phyloP scores from a whole-genome alignment of 2,888 invertebrate species.

The Noctua comes region DNA sequence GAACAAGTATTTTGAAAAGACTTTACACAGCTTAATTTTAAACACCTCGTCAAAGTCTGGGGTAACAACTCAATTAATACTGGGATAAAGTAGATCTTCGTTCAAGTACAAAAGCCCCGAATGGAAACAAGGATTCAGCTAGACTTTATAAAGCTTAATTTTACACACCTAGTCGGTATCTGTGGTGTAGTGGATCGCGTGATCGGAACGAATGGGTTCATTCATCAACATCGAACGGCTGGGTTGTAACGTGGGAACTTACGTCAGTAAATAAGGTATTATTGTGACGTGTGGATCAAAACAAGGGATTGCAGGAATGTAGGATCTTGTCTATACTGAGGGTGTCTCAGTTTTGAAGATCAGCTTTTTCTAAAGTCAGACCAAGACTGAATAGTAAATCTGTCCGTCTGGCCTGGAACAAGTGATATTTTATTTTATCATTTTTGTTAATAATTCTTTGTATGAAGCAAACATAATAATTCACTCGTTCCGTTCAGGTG shows the following conservation, averaged over 20 bases:
- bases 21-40: background rate
- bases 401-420: background rate
- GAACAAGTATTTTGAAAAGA: no score
- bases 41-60: background rate
- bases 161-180: background rate
- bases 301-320: background rate
- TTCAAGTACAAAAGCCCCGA: background rate
- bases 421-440: no score
- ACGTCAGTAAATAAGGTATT: background rate
- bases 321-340: background rate
- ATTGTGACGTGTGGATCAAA: background rate
- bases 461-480: no score
- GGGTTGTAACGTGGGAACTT: slow-evolving; percentile 56
- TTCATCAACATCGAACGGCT: slow-evolving; percentile 43
- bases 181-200: slow-evolving; percentile 45
- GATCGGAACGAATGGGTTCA: slow-evolving; percentile 55
- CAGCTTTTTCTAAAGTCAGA: background rate
- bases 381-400: background rate
- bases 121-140: background rate
- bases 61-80: background rate
- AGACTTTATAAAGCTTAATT: background rate
- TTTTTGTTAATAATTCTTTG: background rate
- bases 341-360: background rate
- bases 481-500: no score
- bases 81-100: background rate